Base-by-base conservation (phyloP, 2,888 invertebrate species). In the Aphidius colemani region DNA sequence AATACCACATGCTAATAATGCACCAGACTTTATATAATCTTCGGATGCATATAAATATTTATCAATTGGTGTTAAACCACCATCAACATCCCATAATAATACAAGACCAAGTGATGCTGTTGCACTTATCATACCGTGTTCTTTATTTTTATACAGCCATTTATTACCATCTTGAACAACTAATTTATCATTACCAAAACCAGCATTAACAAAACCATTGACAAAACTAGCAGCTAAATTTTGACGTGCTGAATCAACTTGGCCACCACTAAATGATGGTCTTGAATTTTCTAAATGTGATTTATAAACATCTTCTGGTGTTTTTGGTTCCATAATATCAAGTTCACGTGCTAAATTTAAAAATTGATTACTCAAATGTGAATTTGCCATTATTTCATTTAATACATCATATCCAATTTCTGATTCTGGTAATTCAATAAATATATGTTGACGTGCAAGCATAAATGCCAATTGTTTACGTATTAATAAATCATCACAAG, bases 271-370 rank as follows among this genome's bases (percentile, higher is more conserved):
- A 53, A 91, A 88, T 0, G 91, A 89, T 0, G 92, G 89, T 43
- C 94, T 85, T 0, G 90, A 88, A 62, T 93, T 94, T 83, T 99
- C 99, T 67, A 99, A 84, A 88, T 98, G 98, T 0, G 94, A 93
- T 83, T 99, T 99, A 85, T 98, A 99, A 9, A 99, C 97, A 79
- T 98, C 98, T 82, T 99, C 98, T 0, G 99, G 99, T 0, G 94
- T 92, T 85, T 99, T 99, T 0, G 99, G 96, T 80, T 99, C 98
- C 93, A 98, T 94, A 70, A 99, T 97, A 81, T 99, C 99, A 74
- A 99, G 87, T 86, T 99, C 99, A 82, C 98, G 88, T 4, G 92
- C 98, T 69, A 99, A 85, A 74, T 93, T 94, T 44, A 95, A 85
- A 82, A 98, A 99, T 79, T 97, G 93, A 71, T 93, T 92, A 81